Evolutionary conservation across 37 sponge, comb jelly and placozoan species (phyloP).

Genomic region (Mnemiopsis leidyi): DNA sequence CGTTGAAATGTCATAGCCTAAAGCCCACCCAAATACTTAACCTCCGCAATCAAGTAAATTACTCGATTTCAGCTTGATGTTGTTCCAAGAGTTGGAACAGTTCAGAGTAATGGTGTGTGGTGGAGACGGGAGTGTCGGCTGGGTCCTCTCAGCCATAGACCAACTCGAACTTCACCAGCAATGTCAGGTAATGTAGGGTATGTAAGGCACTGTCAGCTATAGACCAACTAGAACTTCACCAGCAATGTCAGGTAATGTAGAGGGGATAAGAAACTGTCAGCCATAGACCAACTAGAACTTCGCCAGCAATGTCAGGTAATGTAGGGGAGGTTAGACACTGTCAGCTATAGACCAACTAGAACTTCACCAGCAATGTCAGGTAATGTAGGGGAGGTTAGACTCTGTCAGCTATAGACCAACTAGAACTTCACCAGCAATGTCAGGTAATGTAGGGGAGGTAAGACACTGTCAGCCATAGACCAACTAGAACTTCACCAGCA

Average conservation of each 20-base stretch:
- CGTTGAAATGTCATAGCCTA: too few species aligned
- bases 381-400: too few species aligned
- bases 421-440: too few species aligned
- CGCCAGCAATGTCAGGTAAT: constrained; percentile 80
- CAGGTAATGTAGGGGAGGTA: too few species aligned
- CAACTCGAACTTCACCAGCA: constrained; percentile 79
- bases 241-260: constrained; percentile 69
- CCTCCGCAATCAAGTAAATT: constrained; percentile 5
- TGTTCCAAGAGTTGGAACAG: constrained; percentile 81
- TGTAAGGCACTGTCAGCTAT: constrained; percentile 79
- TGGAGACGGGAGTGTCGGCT: constrained; percentile 95
- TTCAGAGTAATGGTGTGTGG: constrained; percentile 87
- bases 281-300: constrained; percentile 80
- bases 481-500: too few species aligned
- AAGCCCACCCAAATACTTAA: neutral
- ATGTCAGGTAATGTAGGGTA: constrained; percentile 88
- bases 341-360: too few species aligned
- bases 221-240: constrained; percentile 80
- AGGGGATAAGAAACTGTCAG: constrained; percentile 66
- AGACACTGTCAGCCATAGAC: too few species aligned
- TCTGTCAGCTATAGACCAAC: too few species aligned
- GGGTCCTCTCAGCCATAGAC: constrained; percentile 91
- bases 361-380: too few species aligned
- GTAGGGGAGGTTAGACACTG: too few species aligned
- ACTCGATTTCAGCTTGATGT: constrained; percentile 70